Evolutionary conservation across 2,888 invertebrate species (phyloP).

Genomic region (Ectemnius lituratus): DNA sequence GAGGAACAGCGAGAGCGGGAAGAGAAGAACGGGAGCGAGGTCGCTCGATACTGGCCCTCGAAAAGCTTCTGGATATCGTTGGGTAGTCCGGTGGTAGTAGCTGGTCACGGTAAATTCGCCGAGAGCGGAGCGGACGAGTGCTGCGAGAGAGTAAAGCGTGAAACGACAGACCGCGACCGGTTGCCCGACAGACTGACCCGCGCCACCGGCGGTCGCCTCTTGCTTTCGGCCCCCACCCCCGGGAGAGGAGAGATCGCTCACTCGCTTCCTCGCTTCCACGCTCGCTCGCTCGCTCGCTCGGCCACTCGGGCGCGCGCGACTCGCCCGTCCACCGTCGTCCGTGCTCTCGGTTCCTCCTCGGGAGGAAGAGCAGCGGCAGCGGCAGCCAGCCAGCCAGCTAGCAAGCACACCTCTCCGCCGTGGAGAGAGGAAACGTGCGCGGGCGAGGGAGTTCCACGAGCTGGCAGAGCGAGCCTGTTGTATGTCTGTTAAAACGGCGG

Average conservation of each 20-base stretch:
- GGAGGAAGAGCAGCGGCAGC: not conserved
- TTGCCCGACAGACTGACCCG: conserved; percentile 77
- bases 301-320: not conserved
- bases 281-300: conserved; percentile 5
- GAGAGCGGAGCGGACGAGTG: not conserved
- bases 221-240: conserved; percentile 68
- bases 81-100: no score
- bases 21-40: no score
- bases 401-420: conserved; percentile 3
- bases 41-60: conserved; percentile 16
- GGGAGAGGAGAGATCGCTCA: conserved; percentile 7
- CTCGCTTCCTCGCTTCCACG: conserved; percentile 9
- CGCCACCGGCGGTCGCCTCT: conserved; percentile 74
- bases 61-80: no score
- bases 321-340: not conserved
- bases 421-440: no score
- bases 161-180: conserved; percentile 75
- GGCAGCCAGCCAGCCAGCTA: not conserved
- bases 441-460: not conserved
- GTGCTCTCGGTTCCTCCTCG: not conserved
- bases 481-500: no score
- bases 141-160: conserved; percentile 70
- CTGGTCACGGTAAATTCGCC: not conserved
- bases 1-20: no score
- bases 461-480: not conserved